Base-by-base conservation (phyloP, 2,113 vertebrate species). In the Onychostruthus taczanowskii region DNA sequence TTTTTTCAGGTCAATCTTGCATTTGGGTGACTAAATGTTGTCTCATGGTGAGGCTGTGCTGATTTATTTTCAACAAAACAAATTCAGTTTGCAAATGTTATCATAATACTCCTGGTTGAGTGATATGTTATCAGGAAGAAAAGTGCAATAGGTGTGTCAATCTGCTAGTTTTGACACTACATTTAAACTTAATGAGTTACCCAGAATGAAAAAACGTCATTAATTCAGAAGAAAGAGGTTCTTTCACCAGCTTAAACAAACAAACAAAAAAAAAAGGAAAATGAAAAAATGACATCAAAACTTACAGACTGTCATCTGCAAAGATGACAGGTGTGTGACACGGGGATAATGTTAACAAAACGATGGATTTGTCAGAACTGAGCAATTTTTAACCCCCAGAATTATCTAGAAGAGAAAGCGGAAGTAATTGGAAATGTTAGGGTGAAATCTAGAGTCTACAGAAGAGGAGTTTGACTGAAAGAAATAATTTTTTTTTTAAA, bases 31-130 rank as follows among this genome's bases (percentile, higher is more conserved):
- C 83, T 95, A 80, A 92, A 72, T 39, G 39, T 73, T 76, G 47
- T 62, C 90, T 91, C 17, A 1, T 77, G 93, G 89, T 68, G 89
- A 86, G 82, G 63, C 59, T 89, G 63, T 67, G 53, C 53, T 94
- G 97, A 89, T 97, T 96, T 87, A 93, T 95, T 96, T 95, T 93
- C 87, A 84, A 91, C 37, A 87, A 83, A 94, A 80, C 37, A 35
- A 72, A 72, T 82, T 88, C 74, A 52, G 44, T 80, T 94, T 93
- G 62, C 52, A 68, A 76, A 83, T 78, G 62, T 35, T 84, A 87
- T 62, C 61, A 26, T 61, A 89, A 92, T 68, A 63, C 41, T 93
- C 24, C 81, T 58, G 14, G 39, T 66, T 37, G 33, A 81, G 41
- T 21, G 53, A 79, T 63, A 8, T 9, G 49, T 81, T 73, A 12